These are phyloP conservation scores for Trichechus manatus DNA, from an alignment of 2,113 vertebrate genomes.

Conservation along the genomic window DNA sequence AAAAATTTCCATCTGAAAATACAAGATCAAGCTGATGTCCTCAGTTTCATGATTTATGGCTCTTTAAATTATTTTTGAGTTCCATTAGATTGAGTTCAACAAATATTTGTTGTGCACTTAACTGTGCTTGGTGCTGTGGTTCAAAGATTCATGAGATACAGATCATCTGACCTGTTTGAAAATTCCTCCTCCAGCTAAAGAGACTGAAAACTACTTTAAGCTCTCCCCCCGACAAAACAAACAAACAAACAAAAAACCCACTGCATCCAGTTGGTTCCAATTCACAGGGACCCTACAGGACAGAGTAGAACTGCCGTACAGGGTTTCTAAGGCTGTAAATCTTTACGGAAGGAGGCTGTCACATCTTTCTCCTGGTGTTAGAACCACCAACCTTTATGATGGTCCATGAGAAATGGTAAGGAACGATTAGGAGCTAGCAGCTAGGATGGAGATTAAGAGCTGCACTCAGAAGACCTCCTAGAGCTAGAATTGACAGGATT, in stretches of 20 bases:
- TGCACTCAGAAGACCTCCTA: not conserved
- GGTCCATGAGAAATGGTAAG: not conserved
- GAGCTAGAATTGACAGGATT: not conserved
- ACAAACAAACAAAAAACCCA: too few species aligned
- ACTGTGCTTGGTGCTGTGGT: not conserved
- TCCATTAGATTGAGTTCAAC: not conserved
- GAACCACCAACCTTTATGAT: not conserved
- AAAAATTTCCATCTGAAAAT: conserved; percentile 32
- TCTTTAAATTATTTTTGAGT: conserved; percentile 7
- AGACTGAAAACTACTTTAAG: not conserved
- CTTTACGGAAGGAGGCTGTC: too few species aligned
- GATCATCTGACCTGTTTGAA: conserved; percentile 7
- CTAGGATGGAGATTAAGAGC: not conserved
- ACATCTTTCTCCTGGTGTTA: too few species aligned
- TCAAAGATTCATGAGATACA: not conserved
- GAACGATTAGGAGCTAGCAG: not conserved
- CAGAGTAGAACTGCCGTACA: too few species aligned
- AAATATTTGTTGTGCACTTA: not conserved
- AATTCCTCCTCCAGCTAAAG: not conserved
- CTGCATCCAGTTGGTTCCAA: too few species aligned
- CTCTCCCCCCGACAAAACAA: too few species aligned
- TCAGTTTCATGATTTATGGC: not conserved
- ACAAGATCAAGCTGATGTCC: not conserved
- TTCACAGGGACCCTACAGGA: too few species aligned
- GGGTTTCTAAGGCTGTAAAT: too few species aligned